phyloP scores from a whole-genome alignment of 2,113 vertebrate species.

The Cottus gobio region DNA sequence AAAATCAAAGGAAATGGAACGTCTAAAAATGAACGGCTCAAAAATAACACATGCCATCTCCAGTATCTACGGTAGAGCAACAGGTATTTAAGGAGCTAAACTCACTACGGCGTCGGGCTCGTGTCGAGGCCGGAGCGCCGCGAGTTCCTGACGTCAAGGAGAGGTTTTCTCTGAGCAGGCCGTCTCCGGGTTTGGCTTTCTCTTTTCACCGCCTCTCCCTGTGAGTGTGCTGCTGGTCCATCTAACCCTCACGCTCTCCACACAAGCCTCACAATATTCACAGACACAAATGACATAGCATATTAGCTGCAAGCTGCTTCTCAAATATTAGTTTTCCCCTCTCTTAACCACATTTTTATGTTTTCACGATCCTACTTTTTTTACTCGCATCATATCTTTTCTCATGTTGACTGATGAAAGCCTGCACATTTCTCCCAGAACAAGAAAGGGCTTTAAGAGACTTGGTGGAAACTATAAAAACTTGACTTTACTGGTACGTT shows the following conservation, averaged over 20 bases:
- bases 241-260: constrained; percentile 27
- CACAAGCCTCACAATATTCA: constrained; percentile 5
- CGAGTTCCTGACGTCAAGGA: background rate
- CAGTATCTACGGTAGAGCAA: background rate
- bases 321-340: constrained; percentile 2
- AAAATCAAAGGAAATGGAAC: constrained; percentile 37
- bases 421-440: constrained; percentile 49
- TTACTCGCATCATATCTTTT: constrained; percentile 38
- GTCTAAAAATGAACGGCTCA: constrained; percentile 51
- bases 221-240: constrained; percentile 33
- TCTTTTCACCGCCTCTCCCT: constrained; percentile 20
- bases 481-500: constrained; percentile 30
- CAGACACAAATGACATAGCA: constrained; percentile 23
- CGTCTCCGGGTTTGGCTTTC: constrained; percentile 21
- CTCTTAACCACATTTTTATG: background rate
- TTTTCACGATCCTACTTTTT: constrained; percentile 33
- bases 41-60: constrained; percentile 11
- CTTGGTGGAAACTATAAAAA: constrained; percentile 51
- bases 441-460: constrained; percentile 40
- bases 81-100: background rate
- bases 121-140: background rate
- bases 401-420: constrained; percentile 4
- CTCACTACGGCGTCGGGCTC: background rate
- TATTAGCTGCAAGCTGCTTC: constrained; percentile 36
- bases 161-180: background rate